Evolutionary conservation across 2,888 invertebrate species (phyloP).

Genomic region (Neria commutata): DNA sequence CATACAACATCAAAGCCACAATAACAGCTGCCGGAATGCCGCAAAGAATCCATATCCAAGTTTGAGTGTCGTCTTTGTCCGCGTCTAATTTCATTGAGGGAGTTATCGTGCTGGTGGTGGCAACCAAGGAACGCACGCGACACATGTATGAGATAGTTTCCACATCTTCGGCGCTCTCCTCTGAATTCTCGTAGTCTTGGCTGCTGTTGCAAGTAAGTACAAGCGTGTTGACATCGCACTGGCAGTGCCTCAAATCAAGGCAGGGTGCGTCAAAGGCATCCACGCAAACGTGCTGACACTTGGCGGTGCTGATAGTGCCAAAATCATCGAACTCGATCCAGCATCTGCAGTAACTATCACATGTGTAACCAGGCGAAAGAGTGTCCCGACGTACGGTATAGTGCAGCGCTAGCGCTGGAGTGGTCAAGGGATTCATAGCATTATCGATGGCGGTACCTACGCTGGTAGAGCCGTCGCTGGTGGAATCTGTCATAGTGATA

Average conservation of each 20-base stretch:
- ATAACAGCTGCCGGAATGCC: no score
- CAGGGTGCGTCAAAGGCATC: slow-evolving; percentile 42
- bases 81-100: slow-evolving; percentile 57
- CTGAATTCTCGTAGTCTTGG: not conserved
- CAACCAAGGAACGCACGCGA: slow-evolving; percentile 10
- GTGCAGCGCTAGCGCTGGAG: not conserved
- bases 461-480: not conserved
- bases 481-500: no score
- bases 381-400: not conserved
- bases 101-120: not conserved
- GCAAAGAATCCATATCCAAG: no score
- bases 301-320: slow-evolving; percentile 8
- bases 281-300: slow-evolving; percentile 37
- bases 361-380: slow-evolving; percentile 9
- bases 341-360: slow-evolving; percentile 35
- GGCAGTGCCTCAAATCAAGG: slow-evolving; percentile 33
- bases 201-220: slow-evolving; percentile 32
- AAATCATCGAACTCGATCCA: slow-evolving; percentile 34
- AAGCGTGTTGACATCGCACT: slow-evolving; percentile 27
- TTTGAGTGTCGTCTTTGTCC: not conserved
- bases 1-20: no score
- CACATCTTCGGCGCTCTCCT: not conserved
- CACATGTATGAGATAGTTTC: slow-evolving; percentile 23
- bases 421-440: not conserved
- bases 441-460: not conserved